Conservation (phyloP, 1,140 invertebrate species). For the Leguminivora glycinivorella region DNA sequence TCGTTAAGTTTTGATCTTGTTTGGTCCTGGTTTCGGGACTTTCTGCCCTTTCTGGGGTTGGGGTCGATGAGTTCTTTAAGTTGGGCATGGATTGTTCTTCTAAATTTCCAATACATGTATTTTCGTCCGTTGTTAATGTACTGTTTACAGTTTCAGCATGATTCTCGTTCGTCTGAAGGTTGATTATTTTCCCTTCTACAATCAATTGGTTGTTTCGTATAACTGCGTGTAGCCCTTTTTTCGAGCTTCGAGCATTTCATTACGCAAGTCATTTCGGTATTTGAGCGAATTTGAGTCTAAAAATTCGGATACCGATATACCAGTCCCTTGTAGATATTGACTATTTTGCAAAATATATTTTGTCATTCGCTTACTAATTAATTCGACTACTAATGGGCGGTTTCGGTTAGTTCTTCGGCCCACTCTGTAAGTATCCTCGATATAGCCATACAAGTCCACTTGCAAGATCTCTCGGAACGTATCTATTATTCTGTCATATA, state of each 20-base stretch:
- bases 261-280: slow-evolving; percentile 20
- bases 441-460: slow-evolving; percentile 30
- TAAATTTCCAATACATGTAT: too few relatives aligned
- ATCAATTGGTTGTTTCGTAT: slow-evolving; percentile 33
- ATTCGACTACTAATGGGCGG: slow-evolving; percentile 30
- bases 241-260: slow-evolving; percentile 31
- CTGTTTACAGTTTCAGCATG: background rate
- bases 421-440: slow-evolving; percentile 33
- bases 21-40: too few relatives aligned
- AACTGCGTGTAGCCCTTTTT: slow-evolving; percentile 34
- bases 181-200: slow-evolving; percentile 31
- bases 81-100: too few relatives aligned
- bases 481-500: slow-evolving; percentile 9
- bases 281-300: background rate
- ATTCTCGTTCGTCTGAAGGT: background rate
- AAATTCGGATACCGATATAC: slow-evolving; percentile 26
- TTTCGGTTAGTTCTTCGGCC: slow-evolving; percentile 25
- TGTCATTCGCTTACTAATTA: slow-evolving; percentile 33
- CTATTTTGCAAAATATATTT: slow-evolving; percentile 32
- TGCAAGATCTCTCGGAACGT: slow-evolving; percentile 25
- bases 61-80: too few relatives aligned
- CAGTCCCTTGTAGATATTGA: slow-evolving; percentile 11
- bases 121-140: background rate
- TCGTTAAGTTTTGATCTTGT: too few relatives aligned
- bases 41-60: too few relatives aligned